Evolutionary conservation across 2,113 vertebrate species (phyloP).

Genomic region (Lamprotornis superbus): DNA sequence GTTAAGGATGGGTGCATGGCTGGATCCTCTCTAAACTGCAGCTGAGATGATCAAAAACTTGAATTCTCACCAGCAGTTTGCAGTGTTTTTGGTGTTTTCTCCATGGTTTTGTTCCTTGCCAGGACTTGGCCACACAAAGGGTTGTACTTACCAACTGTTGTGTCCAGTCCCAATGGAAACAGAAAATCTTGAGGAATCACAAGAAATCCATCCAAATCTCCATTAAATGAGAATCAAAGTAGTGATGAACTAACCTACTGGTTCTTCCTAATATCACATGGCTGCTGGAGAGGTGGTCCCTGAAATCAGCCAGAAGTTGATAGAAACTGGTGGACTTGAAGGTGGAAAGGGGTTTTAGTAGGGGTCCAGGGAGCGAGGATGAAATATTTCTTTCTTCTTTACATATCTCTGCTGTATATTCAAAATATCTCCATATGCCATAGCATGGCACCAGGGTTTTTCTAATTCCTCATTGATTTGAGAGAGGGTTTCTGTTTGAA

Average conservation of each 20-base stretch:
- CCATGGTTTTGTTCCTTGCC: not conserved
- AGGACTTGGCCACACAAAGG: not conserved
- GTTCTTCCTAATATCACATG: not conserved
- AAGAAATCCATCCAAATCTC: not conserved
- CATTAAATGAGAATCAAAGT: not conserved
- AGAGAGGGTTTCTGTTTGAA: conserved; percentile 27
- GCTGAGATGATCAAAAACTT: not conserved
- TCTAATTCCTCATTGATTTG: not conserved
- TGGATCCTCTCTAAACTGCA: not conserved
- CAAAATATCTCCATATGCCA: not conserved
- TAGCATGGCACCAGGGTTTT: not conserved
- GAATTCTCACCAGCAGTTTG: not conserved
- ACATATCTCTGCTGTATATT: not conserved
- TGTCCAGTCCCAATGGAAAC: not conserved
- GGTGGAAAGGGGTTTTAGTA: not conserved
- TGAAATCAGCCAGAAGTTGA: not conserved
- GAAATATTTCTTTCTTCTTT: not conserved
- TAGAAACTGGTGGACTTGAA: not conserved
- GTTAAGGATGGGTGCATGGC: not conserved
- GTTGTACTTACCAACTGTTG: not conserved
- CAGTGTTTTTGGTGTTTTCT: not conserved
- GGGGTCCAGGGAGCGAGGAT: not conserved
- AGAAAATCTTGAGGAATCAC: not conserved
- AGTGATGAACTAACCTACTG: not conserved
- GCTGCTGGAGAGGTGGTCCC: not conserved